phyloP scores from a whole-genome alignment of 2,888 invertebrate genomes.

The Dascillus cervinus region DNA sequence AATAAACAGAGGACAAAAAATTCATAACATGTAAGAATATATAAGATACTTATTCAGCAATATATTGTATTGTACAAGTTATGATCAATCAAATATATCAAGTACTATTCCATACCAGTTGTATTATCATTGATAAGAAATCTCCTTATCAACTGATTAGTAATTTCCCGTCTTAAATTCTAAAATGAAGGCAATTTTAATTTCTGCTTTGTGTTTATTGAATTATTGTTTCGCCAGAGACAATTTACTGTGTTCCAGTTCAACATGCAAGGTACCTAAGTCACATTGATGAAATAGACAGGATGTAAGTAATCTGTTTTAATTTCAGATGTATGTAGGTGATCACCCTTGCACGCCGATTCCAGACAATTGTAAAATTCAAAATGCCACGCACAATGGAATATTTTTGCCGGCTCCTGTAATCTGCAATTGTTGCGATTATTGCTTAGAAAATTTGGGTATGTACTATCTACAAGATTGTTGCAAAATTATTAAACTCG shows the following conservation, averaged over 20 bases:
- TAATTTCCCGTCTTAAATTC: no score
- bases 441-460: slow-evolving; percentile 52
- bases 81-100: slow-evolving; percentile 16
- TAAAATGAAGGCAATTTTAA: no score
- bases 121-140: no score
- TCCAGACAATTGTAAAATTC: slow-evolving; percentile 43
- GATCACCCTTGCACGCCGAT: slow-evolving; percentile 21
- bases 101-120: no score
- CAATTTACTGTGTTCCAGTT: no score
- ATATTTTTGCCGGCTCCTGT: slow-evolving; percentile 49
- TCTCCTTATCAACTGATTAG: no score
- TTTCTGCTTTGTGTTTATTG: no score
- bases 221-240: no score
- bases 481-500: not conserved
- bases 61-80: slow-evolving; percentile 17
- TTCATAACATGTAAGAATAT: slow-evolving; percentile 13
- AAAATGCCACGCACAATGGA: slow-evolving; percentile 52
- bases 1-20: slow-evolving; percentile 5
- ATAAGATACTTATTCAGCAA: slow-evolving; percentile 17
- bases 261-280: no score
- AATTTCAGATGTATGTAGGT: not conserved
- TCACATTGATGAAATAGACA: no score
- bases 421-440: slow-evolving; percentile 57
- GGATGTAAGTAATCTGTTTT: no score
- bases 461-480: slow-evolving; percentile 19